Percentiles rank a stretch among this genome's conserved stretches.
phyloP scores from a whole-genome alignment of 2,113 vertebrate species.

The Argyrosomus japonicus region DNA sequence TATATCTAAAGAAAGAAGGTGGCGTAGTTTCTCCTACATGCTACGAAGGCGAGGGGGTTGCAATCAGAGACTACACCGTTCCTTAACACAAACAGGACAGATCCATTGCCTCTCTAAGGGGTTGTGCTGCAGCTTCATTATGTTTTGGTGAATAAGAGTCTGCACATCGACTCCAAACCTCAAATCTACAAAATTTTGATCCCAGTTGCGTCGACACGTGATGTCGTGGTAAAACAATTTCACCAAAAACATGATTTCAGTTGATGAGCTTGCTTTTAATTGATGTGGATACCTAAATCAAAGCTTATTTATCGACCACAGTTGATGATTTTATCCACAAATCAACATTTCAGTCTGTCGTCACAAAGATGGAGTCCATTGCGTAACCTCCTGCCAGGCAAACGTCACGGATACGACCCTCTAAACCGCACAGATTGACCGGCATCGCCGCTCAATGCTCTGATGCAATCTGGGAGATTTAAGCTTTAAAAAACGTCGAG shows the following conservation, averaged over 20 bases:
- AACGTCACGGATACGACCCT: not conserved
- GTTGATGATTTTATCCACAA: not conserved
- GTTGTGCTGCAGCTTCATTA: not conserved
- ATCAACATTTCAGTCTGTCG: not conserved
- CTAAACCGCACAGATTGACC: too few relatives aligned
- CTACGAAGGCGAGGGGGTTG: too few relatives aligned
- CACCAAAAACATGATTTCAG: not conserved
- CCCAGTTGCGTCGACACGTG: too few relatives aligned
- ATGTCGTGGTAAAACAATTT: not conserved
- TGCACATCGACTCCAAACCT: not conserved
- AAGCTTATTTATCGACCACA: not conserved
- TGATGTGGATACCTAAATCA: not conserved
- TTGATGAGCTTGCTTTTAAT: not conserved
- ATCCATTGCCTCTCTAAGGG: not conserved
- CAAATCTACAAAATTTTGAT: too few relatives aligned
- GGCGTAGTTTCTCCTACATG: too few relatives aligned
- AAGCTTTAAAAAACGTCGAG: too few relatives aligned
- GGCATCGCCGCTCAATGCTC: too few relatives aligned
- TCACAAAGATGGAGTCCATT: constrained; percentile 1
- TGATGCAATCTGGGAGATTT: too few relatives aligned
- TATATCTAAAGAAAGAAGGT: too few relatives aligned
- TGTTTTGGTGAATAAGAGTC: not conserved
- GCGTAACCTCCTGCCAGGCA: not conserved
- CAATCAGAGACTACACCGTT: too few relatives aligned
- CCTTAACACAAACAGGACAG: not conserved